These are phyloP conservation scores for Mastacembelus armatus DNA, from an alignment of 2,797 vertebrate genomes.

Conservation along the genomic window DNA sequence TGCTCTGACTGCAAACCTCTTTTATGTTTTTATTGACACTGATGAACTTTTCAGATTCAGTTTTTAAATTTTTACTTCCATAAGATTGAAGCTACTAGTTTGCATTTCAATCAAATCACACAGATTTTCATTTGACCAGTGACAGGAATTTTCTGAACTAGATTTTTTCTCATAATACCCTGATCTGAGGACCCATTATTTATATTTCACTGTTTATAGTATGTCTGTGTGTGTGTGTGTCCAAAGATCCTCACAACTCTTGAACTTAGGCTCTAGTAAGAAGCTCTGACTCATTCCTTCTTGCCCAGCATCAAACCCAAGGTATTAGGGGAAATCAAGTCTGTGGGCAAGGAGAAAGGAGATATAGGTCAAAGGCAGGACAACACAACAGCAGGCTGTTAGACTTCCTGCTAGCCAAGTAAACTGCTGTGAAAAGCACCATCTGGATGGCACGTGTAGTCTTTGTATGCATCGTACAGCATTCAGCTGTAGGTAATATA, in stretches of 20 bases:
- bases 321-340: conserved; percentile 71
- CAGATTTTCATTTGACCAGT: too few species aligned
- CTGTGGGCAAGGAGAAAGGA: conserved; percentile 56
- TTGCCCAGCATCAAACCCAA: conserved; percentile 51
- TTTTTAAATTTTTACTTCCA: too few species aligned
- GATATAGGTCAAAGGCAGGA: conserved; percentile 65
- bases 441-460: neutral
- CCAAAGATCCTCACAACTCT: conserved; percentile 34
- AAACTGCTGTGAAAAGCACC: neutral
- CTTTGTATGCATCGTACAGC: too few species aligned
- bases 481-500: neutral
- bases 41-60: too few species aligned
- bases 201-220: too few species aligned
- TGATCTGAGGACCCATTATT: too few species aligned
- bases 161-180: too few species aligned
- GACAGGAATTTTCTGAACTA: too few species aligned
- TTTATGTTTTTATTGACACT: too few species aligned
- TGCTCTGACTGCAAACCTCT: too few species aligned
- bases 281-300: conserved; percentile 72
- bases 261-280: conserved; percentile 48
- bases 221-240: conserved; percentile 7
- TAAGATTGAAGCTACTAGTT: too few species aligned
- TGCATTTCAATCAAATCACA: too few species aligned
- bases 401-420: neutral
- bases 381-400: conserved; percentile 24